Evolutionary conservation across 2,888 invertebrate species (phyloP), one percentile per base, ranked within the genome.

Genomic region (Pogonocherus hispidulus): DNA sequence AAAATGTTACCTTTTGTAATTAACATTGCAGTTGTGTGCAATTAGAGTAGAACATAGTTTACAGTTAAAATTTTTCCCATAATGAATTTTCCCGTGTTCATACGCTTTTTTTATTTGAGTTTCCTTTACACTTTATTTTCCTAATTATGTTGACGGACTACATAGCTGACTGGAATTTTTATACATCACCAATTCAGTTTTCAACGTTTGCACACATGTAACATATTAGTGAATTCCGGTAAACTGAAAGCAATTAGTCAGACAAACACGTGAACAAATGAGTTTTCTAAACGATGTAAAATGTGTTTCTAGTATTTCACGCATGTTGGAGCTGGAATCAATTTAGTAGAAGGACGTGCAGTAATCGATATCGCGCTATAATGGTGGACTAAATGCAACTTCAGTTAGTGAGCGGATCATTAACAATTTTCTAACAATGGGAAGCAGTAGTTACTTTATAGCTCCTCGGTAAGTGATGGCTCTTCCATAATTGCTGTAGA

Each of bases 221-320:
- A 75, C 76, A 73, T 76, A 76, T 72, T 73, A 73, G 71, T 70
- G 72, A 71, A 75, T 76, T 72, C 71, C 71, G 72, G 74, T 69
- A 71, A 70, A 71, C 75, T 73, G 69, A 67, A 77, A 80, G 79
- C 77, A 80, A 81, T 81, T 80, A 80, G 77, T 76, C 75, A 72
- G 75, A 75, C 79, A 76, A 80, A 77, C 79, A 78, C 73, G 76
- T 74, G 76, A 78, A 79, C 79, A 79, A 79, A 79, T 81, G 79
- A 75, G 77, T 79, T 76, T 79, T 77, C 77, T 78, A 78, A 78
- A 78, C 72, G 77, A 79, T 76, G 75, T 72, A 77, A 76, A 80
- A 76, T 72, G 78, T 78, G 78, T 76, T 74, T 74, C 55, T 67
- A 73, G 73, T 75, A 74, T 76, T 77, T 71, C 67, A 66, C 74